These are phyloP conservation scores for Lichenostomus cassidix DNA, from an alignment of 2,113 vertebrate species.

Conservation along the genomic window DNA sequence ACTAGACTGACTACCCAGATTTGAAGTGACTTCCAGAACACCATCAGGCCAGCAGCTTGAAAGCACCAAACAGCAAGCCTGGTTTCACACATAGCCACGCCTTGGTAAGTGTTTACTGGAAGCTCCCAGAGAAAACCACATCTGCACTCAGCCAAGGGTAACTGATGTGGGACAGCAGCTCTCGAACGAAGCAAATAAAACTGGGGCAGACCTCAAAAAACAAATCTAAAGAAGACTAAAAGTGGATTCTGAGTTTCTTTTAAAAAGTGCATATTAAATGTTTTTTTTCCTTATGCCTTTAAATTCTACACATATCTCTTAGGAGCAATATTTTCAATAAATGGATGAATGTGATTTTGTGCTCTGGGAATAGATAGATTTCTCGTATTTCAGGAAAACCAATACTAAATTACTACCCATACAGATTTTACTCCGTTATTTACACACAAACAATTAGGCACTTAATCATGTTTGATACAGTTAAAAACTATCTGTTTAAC, in stretches of 20 bases:
- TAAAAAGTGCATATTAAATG: background rate
- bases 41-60: background rate
- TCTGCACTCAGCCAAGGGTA: background rate
- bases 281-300: background rate
- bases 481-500: background rate
- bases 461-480: background rate
- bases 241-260: background rate
- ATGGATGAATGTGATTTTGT: background rate
- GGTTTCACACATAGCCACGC: background rate
- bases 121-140: background rate
- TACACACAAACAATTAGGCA: constrained; percentile 5
- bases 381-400: background rate
- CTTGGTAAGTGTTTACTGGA: background rate
- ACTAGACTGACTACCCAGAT: background rate
- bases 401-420: background rate
- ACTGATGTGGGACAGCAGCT: background rate
- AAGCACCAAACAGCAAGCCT: background rate
- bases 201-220: background rate
- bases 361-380: background rate
- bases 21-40: background rate
- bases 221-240: background rate
- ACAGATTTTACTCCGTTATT: background rate
- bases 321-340: background rate
- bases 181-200: background rate
- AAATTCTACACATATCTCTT: background rate